Evolutionary conservation across 2,888 invertebrate genomes (phyloP), one percentile per base, ranked within the genome.

Genomic region (Trichopria drosophilae): DNA sequence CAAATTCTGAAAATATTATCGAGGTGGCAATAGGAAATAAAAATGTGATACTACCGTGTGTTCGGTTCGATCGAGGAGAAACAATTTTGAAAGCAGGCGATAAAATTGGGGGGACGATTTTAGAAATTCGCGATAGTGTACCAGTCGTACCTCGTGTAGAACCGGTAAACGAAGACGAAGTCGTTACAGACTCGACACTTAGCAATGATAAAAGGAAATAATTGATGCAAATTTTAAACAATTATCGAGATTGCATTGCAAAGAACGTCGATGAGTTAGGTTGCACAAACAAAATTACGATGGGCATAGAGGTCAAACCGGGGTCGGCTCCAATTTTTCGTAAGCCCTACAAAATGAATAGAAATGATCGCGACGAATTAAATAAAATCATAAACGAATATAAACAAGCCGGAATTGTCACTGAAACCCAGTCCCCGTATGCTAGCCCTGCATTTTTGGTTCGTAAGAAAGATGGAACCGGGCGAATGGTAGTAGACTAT

Each of bases 181-280:
- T 42, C 15, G 13, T 23, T 32, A n/a, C 22, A 4, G 10, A n/a
- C n/a, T n/a, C n/a, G n/a, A n/a, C n/a, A n/a, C n/a, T n/a, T n/a
- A n/a, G n/a, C n/a, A n/a, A n/a, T 20, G 10, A 3, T 3, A 10
- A n/a, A n/a, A n/a, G 36, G 24, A 12, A 7, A n/a, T 35, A 42
- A 24, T 22, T 49, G 5, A 16, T 31, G 6, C 9, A 31, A 9
- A n/a, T 51, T 3, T 18, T 43, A 13, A 50, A 50, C 26, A 24
- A 31, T 9, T 50, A 26, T 31, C 35, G 50, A 22, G 31, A 22
- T 28, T 51, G 44, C 32, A 29, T 43, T 18, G 50, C 50, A 26
- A 24, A 20, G 16, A 19, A 32, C 15, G 15, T 44, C 22, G 16
- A 10, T 2, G 42, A 49, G 20, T 10, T 49, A 10, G 49, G 49